Evolutionary conservation across 2,888 invertebrate species (phyloP).

Genomic region (Pterobdella sp.): DNA sequence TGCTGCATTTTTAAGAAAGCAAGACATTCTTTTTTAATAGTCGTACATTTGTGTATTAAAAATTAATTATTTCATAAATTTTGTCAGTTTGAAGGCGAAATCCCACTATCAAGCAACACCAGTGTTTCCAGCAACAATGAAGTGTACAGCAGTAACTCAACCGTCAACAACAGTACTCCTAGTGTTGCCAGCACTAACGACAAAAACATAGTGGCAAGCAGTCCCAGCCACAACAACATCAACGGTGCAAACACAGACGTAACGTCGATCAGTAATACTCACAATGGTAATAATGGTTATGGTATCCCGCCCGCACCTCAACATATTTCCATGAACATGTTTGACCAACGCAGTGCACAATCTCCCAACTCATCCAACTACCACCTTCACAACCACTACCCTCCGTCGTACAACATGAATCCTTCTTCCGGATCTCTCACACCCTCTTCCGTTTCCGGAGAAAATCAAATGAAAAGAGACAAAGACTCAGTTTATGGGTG

Average conservation of each 20-base stretch:
- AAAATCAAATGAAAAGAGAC: slow-evolving; percentile 32
- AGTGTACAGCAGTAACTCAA: neutral
- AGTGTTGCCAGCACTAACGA: neutral
- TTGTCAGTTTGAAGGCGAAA: slow-evolving; percentile 5
- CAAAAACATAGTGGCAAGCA: neutral
- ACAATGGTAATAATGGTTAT: neutral
- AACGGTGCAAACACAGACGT: neutral
- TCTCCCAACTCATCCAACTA: neutral
- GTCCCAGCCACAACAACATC: neutral
- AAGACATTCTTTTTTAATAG: no score
- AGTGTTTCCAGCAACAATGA: neutral
- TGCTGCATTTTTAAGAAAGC: no score
- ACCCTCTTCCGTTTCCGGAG: slow-evolving; percentile 23
- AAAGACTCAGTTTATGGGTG: slow-evolving; percentile 32
- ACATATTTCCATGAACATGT: neutral
- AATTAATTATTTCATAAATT: neutral
- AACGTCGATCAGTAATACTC: neutral
- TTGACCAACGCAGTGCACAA: neutral
- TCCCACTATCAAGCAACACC: slow-evolving; percentile 9
- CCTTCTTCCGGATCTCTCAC: slow-evolving; percentile 4
- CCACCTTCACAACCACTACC: neutral
- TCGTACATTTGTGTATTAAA: no score
- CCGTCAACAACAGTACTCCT: neutral
- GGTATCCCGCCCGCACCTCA: neutral
- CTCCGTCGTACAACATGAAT: slow-evolving; percentile 1